A percentile compares a stretch with the other conserved stretches of the same genome.
Conservation (phyloP, 2,113 vertebrate species). For the Sakesphorus luctuosus region DNA sequence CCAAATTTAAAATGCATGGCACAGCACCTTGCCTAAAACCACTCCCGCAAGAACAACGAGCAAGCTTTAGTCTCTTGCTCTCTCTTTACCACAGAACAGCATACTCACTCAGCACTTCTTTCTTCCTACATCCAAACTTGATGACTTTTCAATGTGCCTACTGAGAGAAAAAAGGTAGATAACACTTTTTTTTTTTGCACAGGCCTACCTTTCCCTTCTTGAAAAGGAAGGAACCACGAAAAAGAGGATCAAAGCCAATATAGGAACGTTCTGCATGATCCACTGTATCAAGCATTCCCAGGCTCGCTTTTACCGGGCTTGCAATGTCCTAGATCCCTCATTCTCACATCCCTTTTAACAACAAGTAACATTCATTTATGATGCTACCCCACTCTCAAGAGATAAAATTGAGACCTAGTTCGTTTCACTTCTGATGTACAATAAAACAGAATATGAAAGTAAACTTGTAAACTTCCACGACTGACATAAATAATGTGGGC, state of each 20-base stretch:
- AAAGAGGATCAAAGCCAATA: constrained; percentile 2
- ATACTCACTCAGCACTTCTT: neutral
- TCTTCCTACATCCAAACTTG: constrained; percentile 24
- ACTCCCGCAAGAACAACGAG: neutral
- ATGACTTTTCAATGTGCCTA: neutral
- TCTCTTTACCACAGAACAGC: neutral
- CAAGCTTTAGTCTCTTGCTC: neutral
- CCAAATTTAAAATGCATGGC: neutral
- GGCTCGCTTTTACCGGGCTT: neutral
- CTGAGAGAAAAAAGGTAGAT: neutral
- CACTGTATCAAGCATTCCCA: neutral
- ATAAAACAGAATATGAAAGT: constrained; percentile 45
- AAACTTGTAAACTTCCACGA: constrained; percentile 39
- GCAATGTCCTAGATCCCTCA: neutral
- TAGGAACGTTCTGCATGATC: neutral
- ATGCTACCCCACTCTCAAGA: neutral
- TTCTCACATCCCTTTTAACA: neutral
- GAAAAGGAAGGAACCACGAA: neutral
- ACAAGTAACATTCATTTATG: constrained; percentile 5
- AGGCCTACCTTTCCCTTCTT: neutral
- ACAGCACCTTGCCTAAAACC: neutral
- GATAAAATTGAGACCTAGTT: constrained; percentile 11
- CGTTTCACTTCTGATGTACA: neutral
- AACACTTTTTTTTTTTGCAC: neutral
- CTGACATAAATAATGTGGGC: neutral